Evolutionary conservation across 2,888 invertebrate genomes (phyloP), one percentile per base, ranked within the genome.

Genomic region (Crioceris asparagi): DNA sequence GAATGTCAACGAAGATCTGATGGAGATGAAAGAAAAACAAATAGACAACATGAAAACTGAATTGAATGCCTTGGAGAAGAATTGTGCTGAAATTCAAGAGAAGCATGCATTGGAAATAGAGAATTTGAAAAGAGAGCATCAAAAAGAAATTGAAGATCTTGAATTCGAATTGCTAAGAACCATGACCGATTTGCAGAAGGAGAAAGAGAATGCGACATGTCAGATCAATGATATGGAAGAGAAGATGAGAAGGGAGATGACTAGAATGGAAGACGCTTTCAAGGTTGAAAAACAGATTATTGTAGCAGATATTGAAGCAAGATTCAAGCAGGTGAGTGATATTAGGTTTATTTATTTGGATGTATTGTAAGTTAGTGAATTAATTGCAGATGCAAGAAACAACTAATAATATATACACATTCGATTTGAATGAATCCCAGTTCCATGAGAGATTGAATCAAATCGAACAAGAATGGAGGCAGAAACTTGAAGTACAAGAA

Each of bases 401-500:
- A n/a, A n/a, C n/a, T n/a, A n/a, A n/a, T n/a, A n/a, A n/a, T n/a
- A n/a, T n/a, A n/a, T n/a, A n/a, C n/a, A n/a, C n/a, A n/a, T n/a
- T n/a, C 11, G 5, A 27, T 27, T 15, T 4, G 10, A 27, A 12
- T 11, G 65, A 67, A 47, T 53, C 59, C 3, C 63, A 66, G 49
- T 56, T 64, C 17, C 62, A 66, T 40, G 62, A 67, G 45, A 68
- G 65, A 49, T 55, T 64, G 15, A 61, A 65, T 37, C 63, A 66
- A 43, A 51, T 67, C 5, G 70, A 71, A 48, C 32, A 48, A 2
- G 60, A 56, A 17, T 60, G 67, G 52, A 61, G 66, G 47, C 51
- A 58, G 15, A 63, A 66, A 18, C 45, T 71, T 4, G 60, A 66
- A 40, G 58, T 61, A 2, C 67, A 70, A 51, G 60, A 66, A 48